Base-by-base conservation (phyloP, 1,140 invertebrate species). In the Battus philenor region DNA sequence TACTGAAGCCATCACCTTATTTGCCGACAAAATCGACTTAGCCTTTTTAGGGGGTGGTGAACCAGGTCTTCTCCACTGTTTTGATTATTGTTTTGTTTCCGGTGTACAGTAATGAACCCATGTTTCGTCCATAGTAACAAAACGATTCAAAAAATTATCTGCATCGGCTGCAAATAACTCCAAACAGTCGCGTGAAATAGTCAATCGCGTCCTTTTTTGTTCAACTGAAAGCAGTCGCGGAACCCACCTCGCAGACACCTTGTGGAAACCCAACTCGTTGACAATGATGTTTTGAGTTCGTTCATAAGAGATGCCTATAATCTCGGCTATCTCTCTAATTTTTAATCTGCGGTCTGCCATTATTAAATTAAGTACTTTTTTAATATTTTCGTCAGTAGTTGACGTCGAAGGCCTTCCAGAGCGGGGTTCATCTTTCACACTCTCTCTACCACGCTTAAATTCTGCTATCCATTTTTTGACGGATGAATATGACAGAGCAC, bases 341-440 rank as follows among this genome's bases (percentile, higher is more conserved):
- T 22, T 47, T 9, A 47, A 41, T 32, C 46, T 39, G 9, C 34
- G 18, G 17, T 39, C 24, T 32, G 4, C 13, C 34, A 47, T 9
- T 32, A 47, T 22, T 2, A 39, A 9, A 31, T 39, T 29, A 9
- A 8, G 12, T 9, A 31, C 13, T 33, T 48, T 27, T 10, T 41
- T 22, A 17, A 34, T 41, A 9, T 43, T 49, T 41, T 43, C 30
- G 15, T 43, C 16, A 8, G 29, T 48, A n/a, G 17, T 33, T 22
- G 36, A 32, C 17, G 36, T 41, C 12, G 36, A 29, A 34, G 43
- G 43, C 30, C 17, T 24, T 13, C 43, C 43, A 45, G 7, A 6
- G 7, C 43, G 11, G 13, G 43, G 43, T 7, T 44, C 43, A 44
- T 32, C 43, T 63, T 44, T 50, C 60, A 39, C 32, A 48, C 48